Evolutionary conservation across 2,888 invertebrate genomes (phyloP).

Genomic region (Corbicula japonica): DNA sequence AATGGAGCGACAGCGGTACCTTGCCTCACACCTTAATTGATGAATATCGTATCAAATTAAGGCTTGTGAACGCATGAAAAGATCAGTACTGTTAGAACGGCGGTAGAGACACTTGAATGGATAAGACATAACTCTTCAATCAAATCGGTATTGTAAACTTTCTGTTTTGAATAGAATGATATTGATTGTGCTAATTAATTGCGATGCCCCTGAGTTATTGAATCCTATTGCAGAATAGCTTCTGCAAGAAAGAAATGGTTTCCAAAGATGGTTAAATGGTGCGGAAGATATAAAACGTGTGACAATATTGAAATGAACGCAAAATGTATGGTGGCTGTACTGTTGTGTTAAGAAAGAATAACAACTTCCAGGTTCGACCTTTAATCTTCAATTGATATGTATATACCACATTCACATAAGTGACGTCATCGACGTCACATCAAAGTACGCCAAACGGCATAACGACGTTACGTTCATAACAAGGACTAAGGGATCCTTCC

Average conservation of each 20-base stretch:
- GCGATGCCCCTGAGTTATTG: conserved; percentile 33
- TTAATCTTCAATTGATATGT: too few species aligned
- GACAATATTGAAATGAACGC: conserved; percentile 39
- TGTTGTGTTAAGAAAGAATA: too few species aligned
- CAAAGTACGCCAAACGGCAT: too few species aligned
- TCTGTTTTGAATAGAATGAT: conserved; percentile 42
- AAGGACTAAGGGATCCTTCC: conserved; percentile 57
- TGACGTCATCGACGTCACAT: too few species aligned
- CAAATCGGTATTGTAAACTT: conserved; percentile 45
- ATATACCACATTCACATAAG: too few species aligned
- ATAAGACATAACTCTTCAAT: conserved; percentile 59
- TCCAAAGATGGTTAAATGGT: conserved; percentile 43
- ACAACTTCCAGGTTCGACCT: too few species aligned
- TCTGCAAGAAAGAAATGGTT: too few species aligned
- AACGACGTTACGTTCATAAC: too few species aligned
- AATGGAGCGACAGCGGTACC: conserved; percentile 41
- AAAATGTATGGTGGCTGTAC: too few species aligned
- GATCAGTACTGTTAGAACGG: conserved; percentile 26
- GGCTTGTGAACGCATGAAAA: conserved; percentile 40
- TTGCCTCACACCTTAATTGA: conserved; percentile 48
- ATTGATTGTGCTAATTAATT: conserved; percentile 63
- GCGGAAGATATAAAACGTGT: conserved; percentile 58
- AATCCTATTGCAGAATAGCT: conserved; percentile 23
- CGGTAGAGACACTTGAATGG: conserved; percentile 46
- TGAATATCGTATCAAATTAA: conserved; percentile 50